phyloP scores from a whole-genome alignment of 1,140 invertebrate genomes.

The Agraylea sexmaculata region DNA sequence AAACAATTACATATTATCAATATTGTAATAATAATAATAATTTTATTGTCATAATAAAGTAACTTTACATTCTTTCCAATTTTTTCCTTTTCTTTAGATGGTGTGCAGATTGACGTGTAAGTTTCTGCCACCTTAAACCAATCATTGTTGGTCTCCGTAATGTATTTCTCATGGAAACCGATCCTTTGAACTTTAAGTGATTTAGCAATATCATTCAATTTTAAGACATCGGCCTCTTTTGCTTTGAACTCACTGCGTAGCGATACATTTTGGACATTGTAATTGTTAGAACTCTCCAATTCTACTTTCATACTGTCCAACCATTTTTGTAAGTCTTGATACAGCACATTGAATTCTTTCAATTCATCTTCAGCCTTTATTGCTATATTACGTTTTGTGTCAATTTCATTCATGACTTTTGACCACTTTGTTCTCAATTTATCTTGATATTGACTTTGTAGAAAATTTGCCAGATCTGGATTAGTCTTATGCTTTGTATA shows the following conservation, averaged over 20 bases:
- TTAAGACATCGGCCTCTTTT: constrained; percentile 36
- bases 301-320: constrained; percentile 38
- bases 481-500: constrained; percentile 39
- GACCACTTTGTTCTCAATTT: constrained; percentile 53
- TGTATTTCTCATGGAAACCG: constrained; percentile 26
- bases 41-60: constrained; percentile 8
- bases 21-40: constrained; percentile 4
- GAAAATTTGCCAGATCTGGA: constrained; percentile 42
- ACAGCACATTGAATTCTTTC: constrained; percentile 36
- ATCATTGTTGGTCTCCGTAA: constrained; percentile 22
- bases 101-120: constrained; percentile 22
- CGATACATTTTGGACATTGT: constrained; percentile 38
- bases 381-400: constrained; percentile 42
- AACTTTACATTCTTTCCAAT: constrained; percentile 25
- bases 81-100: constrained; percentile 23
- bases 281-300: constrained; percentile 43
- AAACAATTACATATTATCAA: constrained; percentile 10
- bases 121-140: constrained; percentile 21
- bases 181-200: constrained; percentile 34
- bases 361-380: constrained; percentile 45
- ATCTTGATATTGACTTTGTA: constrained; percentile 47
- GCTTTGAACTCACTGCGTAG: constrained; percentile 37
- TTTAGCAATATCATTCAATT: constrained; percentile 36
- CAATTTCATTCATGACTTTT: constrained; percentile 53
- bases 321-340: constrained; percentile 39